Conservation (phyloP, 2,888 invertebrate genomes). For the Erannis defoliaria region DNA sequence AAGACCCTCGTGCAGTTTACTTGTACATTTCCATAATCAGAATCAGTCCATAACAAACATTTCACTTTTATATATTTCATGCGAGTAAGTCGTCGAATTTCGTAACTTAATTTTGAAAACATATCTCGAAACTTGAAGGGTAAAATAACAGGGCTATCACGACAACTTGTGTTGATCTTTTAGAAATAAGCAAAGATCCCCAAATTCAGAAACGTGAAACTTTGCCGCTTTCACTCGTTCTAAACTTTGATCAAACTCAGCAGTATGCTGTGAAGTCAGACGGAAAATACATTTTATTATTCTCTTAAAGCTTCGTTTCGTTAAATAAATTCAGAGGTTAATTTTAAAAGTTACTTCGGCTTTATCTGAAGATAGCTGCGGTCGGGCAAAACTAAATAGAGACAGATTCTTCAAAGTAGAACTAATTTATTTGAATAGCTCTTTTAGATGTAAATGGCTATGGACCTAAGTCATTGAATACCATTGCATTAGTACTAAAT, state of each 20-base stretch:
- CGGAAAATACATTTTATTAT: slow-evolving; percentile 53
- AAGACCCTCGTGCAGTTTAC: no score
- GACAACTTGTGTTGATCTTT: slow-evolving; percentile 40
- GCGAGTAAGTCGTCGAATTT: slow-evolving; percentile 1
- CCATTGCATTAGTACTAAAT: background rate
- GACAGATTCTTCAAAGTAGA: slow-evolving; percentile 50
- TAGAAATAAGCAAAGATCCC: slow-evolving; percentile 36
- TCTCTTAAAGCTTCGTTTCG: slow-evolving; percentile 47
- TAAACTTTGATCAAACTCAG: slow-evolving; percentile 49
- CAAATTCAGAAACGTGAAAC: slow-evolving; percentile 39
- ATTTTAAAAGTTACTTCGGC: slow-evolving; percentile 47
- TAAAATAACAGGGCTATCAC: slow-evolving; percentile 31
- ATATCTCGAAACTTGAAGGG: slow-evolving; percentile 23
- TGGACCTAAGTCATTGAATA: slow-evolving; percentile 40
- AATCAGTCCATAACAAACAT: no score
- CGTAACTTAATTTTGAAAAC: slow-evolving; percentile 16
- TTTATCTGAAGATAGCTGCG: slow-evolving; percentile 33
- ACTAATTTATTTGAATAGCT: slow-evolving; percentile 52
- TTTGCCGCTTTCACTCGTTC: slow-evolving; percentile 40
- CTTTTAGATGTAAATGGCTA: slow-evolving; percentile 57
- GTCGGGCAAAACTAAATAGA: slow-evolving; percentile 41
- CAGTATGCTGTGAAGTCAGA: slow-evolving; percentile 47
- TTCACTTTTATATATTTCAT: slow-evolving; percentile 4
- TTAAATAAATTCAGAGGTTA: slow-evolving; percentile 48
- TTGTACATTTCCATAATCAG: no score